Evolutionary conservation across 2,888 invertebrate species (phyloP), one percentile per base, ranked within the genome.

Genomic region (Cantharis lateralis): DNA sequence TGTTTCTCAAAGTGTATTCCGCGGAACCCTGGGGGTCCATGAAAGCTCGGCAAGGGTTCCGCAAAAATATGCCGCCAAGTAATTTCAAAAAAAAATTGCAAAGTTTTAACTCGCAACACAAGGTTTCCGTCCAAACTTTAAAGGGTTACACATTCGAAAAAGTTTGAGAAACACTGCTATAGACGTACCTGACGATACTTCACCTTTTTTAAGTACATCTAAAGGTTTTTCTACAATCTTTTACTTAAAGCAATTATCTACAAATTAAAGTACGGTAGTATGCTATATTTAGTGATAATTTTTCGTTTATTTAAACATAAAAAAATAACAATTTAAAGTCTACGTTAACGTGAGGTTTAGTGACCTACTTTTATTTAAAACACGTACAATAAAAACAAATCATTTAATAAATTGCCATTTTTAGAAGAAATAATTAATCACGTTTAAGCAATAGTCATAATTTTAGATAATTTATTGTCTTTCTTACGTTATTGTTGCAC

Each of bases 291-390:
- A n/a, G 48, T 48, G 48, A n/a, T 48, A 48, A 48, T 48, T 66
- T 20, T 66, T 66, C 24, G 24, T 66, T 66, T 20, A 66, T 20
- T 66, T 66, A 66, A 20, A 16, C 64, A 13, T 66, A 66, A 66
- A 66, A 13, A 66, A 66, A 24, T 66, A 66, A 20, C 24, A 20
- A 66, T 66, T 66, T 20, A 20, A 66, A 66, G 64, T 66, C 13
- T 20, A 66, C 64, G 64, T 66, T 66, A 66, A 66, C 64, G 64
- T 66, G 64, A 66, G 64, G 64, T 66, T 66, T 16, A n/a, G 64
- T 20, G 64, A 16, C 64, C 64, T 66, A 66, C 64, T 66, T 66
- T 24, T 66, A n/a, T 20, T 15, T n/a, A 15, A 15, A 66, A 66
- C 64, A 16, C 16, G 64, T 66, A 66, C 20, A 20, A 24, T 66